phyloP scores from a whole-genome alignment of 1,140 invertebrate species.

The Amphibalanus amphitrite region DNA sequence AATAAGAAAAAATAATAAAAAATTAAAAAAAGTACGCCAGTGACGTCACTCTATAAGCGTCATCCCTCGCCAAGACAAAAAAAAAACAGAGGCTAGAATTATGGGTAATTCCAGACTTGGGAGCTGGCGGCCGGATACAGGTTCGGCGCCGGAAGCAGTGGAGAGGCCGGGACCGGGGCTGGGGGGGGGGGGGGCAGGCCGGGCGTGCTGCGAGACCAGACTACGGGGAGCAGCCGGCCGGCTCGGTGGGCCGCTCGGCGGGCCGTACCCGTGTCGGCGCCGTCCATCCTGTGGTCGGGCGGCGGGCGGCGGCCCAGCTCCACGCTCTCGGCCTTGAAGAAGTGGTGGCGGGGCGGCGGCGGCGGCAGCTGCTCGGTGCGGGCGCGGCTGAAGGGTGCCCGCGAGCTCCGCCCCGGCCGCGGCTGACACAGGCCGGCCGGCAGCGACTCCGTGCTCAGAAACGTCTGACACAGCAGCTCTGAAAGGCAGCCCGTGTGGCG shows the following conservation, averaged over 20 bases:
- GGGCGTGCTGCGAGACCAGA: conserved; percentile 2
- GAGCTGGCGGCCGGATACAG: no score
- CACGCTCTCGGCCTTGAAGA: conserved; percentile 22
- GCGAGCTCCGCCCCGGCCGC: conserved; percentile 16
- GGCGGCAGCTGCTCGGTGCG: conserved; percentile 17
- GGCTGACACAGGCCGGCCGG: conserved; percentile 20
- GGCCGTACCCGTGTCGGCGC: neutral
- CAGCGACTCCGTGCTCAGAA: conserved; percentile 27
- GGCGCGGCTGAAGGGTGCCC: conserved; percentile 20
- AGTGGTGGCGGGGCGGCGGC: conserved; percentile 19
- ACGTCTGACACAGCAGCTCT: conserved; percentile 26
- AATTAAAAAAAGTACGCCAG: no score
- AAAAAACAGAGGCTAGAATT: no score
- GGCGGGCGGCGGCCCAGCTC: conserved; percentile 16
- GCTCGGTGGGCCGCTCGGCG: conserved; percentile 6
- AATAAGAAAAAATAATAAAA: no score
- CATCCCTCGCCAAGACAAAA: no score
- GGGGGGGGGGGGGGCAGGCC: neutral
- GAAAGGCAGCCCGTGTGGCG: conserved; percentile 16
- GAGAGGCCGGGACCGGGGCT: no score
- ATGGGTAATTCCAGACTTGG: no score
- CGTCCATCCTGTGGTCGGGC: conserved; percentile 10
- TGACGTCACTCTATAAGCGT: no score
- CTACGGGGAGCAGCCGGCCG: conserved; percentile 2
- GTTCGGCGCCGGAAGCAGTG: no score